Conservation (phyloP, 2,113 vertebrate species). For the Tragulus kanchil region DNA sequence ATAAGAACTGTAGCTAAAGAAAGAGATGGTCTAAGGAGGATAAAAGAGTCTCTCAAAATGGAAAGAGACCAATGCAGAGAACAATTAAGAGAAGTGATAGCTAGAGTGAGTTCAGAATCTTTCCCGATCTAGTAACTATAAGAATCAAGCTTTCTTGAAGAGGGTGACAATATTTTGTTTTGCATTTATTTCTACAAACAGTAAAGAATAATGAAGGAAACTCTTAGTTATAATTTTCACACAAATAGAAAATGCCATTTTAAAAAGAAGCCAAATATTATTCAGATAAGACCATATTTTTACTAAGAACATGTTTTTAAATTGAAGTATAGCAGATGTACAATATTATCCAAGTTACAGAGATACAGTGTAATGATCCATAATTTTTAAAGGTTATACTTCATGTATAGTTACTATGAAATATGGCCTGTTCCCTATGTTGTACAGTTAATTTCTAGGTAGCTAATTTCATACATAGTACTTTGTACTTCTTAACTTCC, state of each 20-base stretch:
- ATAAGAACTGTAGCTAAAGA: conserved; percentile 63
- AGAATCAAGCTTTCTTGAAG: not conserved
- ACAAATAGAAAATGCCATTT: not conserved
- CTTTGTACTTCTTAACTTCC: not conserved
- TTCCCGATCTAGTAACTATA: not conserved
- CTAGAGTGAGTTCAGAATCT: conserved; percentile 53
- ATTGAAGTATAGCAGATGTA: not conserved
- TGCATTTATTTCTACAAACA: not conserved
- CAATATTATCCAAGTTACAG: not conserved
- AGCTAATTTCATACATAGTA: not conserved
- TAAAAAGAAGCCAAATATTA: conserved; percentile 15
- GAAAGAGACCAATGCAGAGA: conserved; percentile 60
- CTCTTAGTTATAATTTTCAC: conserved; percentile 18
- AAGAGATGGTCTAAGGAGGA: conserved; percentile 59
- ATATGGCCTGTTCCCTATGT: not conserved
- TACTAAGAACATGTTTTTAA: not conserved
- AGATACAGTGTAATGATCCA: not conserved
- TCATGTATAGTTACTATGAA: not conserved
- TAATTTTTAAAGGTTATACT: not conserved
- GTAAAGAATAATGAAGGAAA: not conserved
- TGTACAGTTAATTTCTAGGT: not conserved
- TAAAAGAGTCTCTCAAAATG: conserved; percentile 47
- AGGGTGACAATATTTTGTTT: not conserved
- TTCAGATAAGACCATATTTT: not conserved
- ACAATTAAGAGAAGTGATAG: conserved; percentile 15